Base-by-base conservation (phyloP, 2,797 vertebrate species). In the Chromis chromis region DNA sequence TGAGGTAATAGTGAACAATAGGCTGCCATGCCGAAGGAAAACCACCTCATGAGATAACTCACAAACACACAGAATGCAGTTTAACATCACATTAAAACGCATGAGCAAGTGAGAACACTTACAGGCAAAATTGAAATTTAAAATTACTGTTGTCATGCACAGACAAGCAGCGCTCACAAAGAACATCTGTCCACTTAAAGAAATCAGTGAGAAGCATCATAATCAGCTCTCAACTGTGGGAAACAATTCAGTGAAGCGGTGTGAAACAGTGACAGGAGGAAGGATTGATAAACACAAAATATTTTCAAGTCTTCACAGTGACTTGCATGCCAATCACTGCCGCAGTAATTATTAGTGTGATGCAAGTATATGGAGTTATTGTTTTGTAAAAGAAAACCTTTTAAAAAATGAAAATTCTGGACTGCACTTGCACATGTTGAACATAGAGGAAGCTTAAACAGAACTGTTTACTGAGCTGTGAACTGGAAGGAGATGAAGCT, bases 401-500 rank as follows among this genome's bases (percentile, higher is more conserved):
- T 36, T 1, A 52, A 68, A 56, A 81, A 54, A 36, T 4, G 21
- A 59, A 39, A 48, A 17, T 36, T 16, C 33, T 28, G 12, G 53
- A 46, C 52, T 28, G 55, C 24, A 64, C 39, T 68, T 24, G 6
- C 48, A 66, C 39, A 65, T 77, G 70, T 17, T 55, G 27, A 64
- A 61, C 44, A 60, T 17, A 59, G 28, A 76, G 14, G 44, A 72
- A 49, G 55, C 57, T 31, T 12, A 33, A 36, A 70, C 58, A 69
- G 53, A 40, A 46, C 19, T 3, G 79, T 79, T 82, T 42, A 31
- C 55, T 63, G 75, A 52, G 61, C 61, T 79, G 82, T 66, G 78
- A 73, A 86, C 94, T 92, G 95, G 58, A 94, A 85, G 91, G 89
- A 94, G 92, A 88, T 75, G 78, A 96, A 93, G 95, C 94, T 94